phyloP scores from a whole-genome alignment of 1,140 invertebrate genomes.

The Scaptomyza pallida region DNA sequence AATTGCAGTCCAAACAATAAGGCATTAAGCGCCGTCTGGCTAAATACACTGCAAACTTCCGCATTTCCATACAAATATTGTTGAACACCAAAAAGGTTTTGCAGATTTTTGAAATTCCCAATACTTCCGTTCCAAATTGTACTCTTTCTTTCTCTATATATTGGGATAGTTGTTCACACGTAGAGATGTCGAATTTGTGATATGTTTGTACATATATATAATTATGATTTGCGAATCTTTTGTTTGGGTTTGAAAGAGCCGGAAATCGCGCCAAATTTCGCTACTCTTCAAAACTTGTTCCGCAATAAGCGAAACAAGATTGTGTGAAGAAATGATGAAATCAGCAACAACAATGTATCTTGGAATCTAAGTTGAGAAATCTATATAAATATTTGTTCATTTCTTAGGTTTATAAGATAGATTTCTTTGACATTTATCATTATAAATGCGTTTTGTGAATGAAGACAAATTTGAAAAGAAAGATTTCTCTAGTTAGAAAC shows the following conservation, averaged over 20 bases:
- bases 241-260: not conserved
- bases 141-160: too few species aligned
- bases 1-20: not conserved
- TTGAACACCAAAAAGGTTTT: not conserved
- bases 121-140: not conserved
- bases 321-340: not conserved
- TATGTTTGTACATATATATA: not conserved
- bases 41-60: not conserved
- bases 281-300: not conserved
- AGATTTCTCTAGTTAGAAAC: too few species aligned
- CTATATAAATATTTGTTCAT: too few species aligned
- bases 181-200: not conserved
- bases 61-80: not conserved
- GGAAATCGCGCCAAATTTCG: not conserved
- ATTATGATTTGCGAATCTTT: not conserved
- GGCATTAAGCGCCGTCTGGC: not conserved
- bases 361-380: too few species aligned
- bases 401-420: too few species aligned
- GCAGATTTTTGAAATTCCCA: not conserved
- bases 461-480: too few species aligned
- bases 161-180: not conserved
- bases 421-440: too few species aligned
- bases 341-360: too few species aligned
- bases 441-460: too few species aligned
- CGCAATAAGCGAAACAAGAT: not conserved